These are phyloP conservation scores for Chaenogobius annularis DNA, from an alignment of 2,113 vertebrate genomes.

Conservation along the genomic window DNA sequence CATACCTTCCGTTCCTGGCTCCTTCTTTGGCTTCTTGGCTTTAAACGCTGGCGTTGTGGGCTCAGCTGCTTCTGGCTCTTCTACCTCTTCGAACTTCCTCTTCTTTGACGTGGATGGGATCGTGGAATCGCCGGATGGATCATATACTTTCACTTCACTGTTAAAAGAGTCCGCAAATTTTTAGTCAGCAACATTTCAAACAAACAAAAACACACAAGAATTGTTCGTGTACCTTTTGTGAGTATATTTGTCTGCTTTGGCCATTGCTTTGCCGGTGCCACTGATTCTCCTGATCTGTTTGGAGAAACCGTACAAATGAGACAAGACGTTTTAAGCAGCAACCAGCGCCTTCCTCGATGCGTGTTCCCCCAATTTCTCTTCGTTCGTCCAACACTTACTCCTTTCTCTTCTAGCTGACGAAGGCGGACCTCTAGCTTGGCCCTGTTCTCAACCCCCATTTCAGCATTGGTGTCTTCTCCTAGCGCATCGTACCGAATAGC, in stretches of 20 bases:
- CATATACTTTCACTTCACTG: slow-evolving; percentile 90
- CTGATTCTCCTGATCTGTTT: slow-evolving; percentile 90
- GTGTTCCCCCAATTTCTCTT: not conserved
- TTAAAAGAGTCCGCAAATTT: slow-evolving; percentile 1
- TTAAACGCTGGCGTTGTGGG: slow-evolving; percentile 56
- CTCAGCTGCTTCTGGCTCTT: slow-evolving; percentile 75
- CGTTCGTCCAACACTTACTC: slow-evolving; percentile 75
- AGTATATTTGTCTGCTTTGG: slow-evolving; percentile 92
- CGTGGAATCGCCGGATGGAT: slow-evolving; percentile 92
- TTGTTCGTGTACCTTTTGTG: slow-evolving; percentile 85
- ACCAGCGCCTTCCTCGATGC: not conserved
- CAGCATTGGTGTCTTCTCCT: slow-evolving; percentile 89
- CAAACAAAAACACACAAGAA: not conserved
- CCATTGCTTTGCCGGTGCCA: slow-evolving; percentile 92
- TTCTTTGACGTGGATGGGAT: slow-evolving; percentile 89
- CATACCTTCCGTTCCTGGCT: slow-evolving; percentile 69
- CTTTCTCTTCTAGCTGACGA: slow-evolving; percentile 89
- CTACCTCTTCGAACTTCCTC: slow-evolving; percentile 88
- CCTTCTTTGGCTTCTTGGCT: slow-evolving; percentile 86
- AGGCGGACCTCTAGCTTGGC: slow-evolving; percentile 91
- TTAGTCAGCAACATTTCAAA: not conserved
- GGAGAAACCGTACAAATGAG: not conserved
- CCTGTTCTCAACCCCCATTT: slow-evolving; percentile 92
- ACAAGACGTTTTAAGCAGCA: not conserved
- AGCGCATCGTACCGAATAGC: slow-evolving; percentile 95